Conservation (phyloP, 2,113 vertebrate species). For the Apteryx mantelli region DNA sequence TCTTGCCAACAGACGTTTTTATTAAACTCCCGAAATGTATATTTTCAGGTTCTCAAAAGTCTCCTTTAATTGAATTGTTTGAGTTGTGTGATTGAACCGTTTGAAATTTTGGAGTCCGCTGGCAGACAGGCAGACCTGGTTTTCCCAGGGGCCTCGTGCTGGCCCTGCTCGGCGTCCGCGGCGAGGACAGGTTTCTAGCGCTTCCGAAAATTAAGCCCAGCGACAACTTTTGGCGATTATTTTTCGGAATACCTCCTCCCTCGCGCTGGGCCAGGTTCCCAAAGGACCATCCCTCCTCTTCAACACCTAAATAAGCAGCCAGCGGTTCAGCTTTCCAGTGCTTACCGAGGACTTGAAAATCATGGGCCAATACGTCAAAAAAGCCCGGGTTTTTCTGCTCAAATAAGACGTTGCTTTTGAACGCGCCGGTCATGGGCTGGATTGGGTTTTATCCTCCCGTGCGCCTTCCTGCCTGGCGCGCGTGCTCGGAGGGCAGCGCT, state of each 20-base stretch:
- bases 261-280: too few relatives aligned
- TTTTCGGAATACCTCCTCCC: neutral
- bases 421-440: neutral
- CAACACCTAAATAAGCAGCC: neutral
- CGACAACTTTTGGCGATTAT: neutral
- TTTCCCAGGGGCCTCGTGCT: neutral
- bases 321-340: too few relatives aligned
- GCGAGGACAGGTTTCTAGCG: neutral
- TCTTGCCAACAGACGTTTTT: neutral
- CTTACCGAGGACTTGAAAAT: neutral
- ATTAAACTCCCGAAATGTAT: neutral
- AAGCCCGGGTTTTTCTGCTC: neutral
- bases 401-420: neutral
- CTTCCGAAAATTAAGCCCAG: neutral
- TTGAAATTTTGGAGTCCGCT: neutral
- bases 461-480: too few relatives aligned
- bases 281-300: neutral
- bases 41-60: neutral
- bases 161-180: neutral
- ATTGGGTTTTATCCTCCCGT: neutral
- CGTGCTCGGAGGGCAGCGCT: too few relatives aligned
- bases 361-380: neutral
- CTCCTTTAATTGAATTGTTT: neutral
- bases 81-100: fast-evolving
- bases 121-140: neutral